Evolutionary conservation across 2,888 invertebrate genomes (phyloP), one percentile per base, ranked within the genome.

Genomic region (Chironomus riparius): DNA sequence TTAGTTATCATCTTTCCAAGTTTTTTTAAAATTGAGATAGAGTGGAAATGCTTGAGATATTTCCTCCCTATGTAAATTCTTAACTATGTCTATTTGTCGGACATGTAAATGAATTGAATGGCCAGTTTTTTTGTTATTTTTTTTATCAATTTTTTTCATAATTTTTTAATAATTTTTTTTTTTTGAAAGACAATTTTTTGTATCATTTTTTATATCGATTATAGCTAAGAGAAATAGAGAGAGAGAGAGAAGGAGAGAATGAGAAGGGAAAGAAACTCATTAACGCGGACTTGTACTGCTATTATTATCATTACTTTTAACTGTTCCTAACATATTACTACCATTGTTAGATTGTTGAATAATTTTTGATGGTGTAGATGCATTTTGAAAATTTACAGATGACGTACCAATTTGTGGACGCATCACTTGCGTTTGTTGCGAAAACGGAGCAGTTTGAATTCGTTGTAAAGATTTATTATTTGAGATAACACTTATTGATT

Each of bases 401-500:
- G 72, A 38, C 72, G 72, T 62, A n/a, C 61, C 72, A 22, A 48
- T 56, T 71, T 71, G 71, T 6, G 61, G 61, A 15, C 72, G 61
- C 24, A 72, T 38, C 4, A 72, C 22, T 47, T 80, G 81, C 65
- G 81, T 79, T 50, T 79, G 80, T 68, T 79, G 80, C 50, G 79
- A 80, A 77, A 79, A 81, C 82, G 13, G 83, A 78, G 77, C 83
- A 84, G 22, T 83, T 81, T 15, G 83, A 83, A 77, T 82, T 82
- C 69, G 80, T 80, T 3, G 82, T 68, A 72, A 22, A 10, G 61
- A 24, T 62, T 72, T 72, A 28, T 38, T 72, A 15, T 70, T 70
- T n/a, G 72, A 72, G 13, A 72, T 47, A 28, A 72, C 38, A 5
- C 62, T 38, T 12, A 72, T 62, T 15, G 72, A 62, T 38, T 72